phyloP scores from a whole-genome alignment of 2,888 invertebrate genomes.

The Pelosia muscerda region DNA sequence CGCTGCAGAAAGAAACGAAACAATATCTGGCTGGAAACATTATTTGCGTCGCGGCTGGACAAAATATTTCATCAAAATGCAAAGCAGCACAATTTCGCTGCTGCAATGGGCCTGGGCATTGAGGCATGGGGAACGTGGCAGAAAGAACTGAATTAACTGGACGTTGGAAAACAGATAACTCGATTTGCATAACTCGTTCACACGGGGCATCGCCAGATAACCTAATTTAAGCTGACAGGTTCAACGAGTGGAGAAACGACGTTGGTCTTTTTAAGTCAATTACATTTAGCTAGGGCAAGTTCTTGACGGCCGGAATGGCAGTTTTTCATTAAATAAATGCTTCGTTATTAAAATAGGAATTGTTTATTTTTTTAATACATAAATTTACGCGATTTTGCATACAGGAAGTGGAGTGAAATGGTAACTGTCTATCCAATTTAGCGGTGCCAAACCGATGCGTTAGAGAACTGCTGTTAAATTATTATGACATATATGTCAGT shows the following conservation, averaged over 20 bases:
- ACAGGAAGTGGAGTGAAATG: background rate
- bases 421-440: background rate
- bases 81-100: conserved; percentile 75
- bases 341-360: background rate
- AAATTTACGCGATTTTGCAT: background rate
- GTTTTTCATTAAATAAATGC: background rate
- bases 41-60: conserved; percentile 50
- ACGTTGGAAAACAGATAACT: conserved; percentile 82
- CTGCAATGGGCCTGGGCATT: conserved; percentile 18
- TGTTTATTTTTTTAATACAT: background rate
- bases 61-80: conserved; percentile 83
- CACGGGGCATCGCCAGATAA: conserved; percentile 72
- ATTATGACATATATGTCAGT: background rate
- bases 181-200: conserved; percentile 83
- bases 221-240: conserved; percentile 75
- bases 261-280: conserved; percentile 42
- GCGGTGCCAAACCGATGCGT: background rate
- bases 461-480: background rate
- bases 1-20: conserved; percentile 14
- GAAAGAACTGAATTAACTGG: conserved; percentile 83
- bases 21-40: conserved; percentile 41
- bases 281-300: conserved; percentile 25
- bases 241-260: conserved; percentile 61
- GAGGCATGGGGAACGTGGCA: conserved; percentile 55
- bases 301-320: background rate